Conservation (phyloP, 2,888 invertebrate genomes). For the Cynaeus angustus region DNA sequence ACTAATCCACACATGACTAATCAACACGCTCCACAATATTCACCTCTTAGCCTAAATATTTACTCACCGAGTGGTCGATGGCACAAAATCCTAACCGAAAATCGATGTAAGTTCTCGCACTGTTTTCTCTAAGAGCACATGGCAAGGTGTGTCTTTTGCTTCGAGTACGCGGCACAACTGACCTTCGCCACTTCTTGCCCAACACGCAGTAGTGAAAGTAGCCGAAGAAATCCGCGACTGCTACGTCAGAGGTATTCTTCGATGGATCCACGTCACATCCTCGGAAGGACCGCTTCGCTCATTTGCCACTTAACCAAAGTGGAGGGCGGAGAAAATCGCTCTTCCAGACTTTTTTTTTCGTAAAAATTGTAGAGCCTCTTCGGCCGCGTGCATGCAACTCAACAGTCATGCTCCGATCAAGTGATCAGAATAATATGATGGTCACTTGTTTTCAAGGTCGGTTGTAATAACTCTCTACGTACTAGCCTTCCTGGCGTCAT, state of each 20-base stretch:
- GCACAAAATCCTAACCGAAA: constrained; percentile 3
- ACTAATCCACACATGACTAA: background rate
- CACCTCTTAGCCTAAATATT: background rate
- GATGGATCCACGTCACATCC: constrained; percentile 31
- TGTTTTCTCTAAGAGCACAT: constrained; percentile 45
- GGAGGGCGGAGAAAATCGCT: background rate
- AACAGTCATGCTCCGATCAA: too few species aligned
- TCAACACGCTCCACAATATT: constrained; percentile 6
- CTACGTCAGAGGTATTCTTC: constrained; percentile 36
- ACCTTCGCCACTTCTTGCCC: constrained; percentile 50
- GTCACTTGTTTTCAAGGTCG: too few species aligned
- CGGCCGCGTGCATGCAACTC: too few species aligned
- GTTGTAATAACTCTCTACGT: too few species aligned
- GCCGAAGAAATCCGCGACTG: constrained; percentile 44
- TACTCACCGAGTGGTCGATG: constrained; percentile 6
- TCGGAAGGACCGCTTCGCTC: constrained; percentile 15
- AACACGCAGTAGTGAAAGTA: constrained; percentile 46
- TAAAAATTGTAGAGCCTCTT: too few species aligned
- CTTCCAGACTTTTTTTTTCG: too few species aligned
- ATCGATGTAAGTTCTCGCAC: constrained; percentile 9
- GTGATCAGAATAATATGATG: too few species aligned
- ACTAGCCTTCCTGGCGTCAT: too few species aligned
- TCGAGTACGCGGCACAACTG: constrained; percentile 47
- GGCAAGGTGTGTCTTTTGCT: constrained; percentile 47
- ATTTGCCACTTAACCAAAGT: background rate